Base-by-base conservation (phyloP, 2,113 vertebrate genomes). In the Alethe diademata region DNA sequence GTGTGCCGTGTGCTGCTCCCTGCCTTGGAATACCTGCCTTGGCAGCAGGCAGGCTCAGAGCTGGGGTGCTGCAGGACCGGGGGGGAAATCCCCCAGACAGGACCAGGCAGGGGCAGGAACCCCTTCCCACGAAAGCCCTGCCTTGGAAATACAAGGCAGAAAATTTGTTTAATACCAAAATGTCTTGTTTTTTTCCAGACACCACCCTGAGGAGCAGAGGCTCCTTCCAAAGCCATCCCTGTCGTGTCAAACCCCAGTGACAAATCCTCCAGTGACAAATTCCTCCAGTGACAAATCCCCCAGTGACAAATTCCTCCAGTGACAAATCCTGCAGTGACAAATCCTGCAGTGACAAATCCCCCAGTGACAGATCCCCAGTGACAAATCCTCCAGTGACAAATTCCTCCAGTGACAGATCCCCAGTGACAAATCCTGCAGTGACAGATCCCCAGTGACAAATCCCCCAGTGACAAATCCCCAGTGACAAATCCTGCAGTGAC, bases 101-200 rank as follows among this genome's bases (percentile, higher is more conserved):
- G 8, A 26, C 1, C 31, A 14, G 35, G 66, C 2, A 5, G 5
- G 16, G 71, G 54, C 0, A 23, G 54, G 29, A 71, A 40, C 19
- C 28, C 9, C 35, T 12, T 19, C 51, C 66, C 26, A 28, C 38
- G 24, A 29, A 38, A 72, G 22, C 18, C 51, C 43, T 31, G 47
- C 1, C 24, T 10, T 8, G 54, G 31, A 33, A 53, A 15, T 3
- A 3, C 2, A 3, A 4, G 5, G 18, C 35, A 64, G 24, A 20
- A 0, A 12, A 29, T 1, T 3, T 1, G 3, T 7, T 53, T 5
- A 29, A 26, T 5, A 18, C 18, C 57, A 56, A 54, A 43, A 23
- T 8, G 3, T 2, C 38, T 54, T 66, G 17, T 22, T 11, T 14
- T 35, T 28, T 48, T 7, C 38, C 33, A 18, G 22, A 5, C 14